Evolutionary conservation across 2,888 invertebrate genomes (phyloP).

Genomic region (Hirtodrosophila alboralis): DNA sequence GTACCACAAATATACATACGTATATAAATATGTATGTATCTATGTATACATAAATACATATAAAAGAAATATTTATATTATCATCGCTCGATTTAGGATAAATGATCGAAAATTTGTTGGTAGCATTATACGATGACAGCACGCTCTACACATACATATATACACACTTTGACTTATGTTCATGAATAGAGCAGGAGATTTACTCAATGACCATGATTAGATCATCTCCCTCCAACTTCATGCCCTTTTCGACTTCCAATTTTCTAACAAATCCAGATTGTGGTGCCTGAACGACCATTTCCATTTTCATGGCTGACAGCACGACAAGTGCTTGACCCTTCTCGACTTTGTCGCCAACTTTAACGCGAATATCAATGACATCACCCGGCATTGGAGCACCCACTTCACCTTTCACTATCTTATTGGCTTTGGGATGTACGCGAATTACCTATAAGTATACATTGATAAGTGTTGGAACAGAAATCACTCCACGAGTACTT

Average conservation of each 20-base stretch:
- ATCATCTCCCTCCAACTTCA: constrained; percentile 98
- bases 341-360: constrained; percentile 95
- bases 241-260: constrained; percentile 90
- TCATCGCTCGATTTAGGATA: constrained; percentile 22
- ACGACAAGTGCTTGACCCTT: constrained; percentile 97
- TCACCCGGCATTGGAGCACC: constrained; percentile 99
- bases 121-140: constrained; percentile 13
- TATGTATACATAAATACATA: constrained; percentile 33
- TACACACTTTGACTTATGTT: too few species aligned
- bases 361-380: constrained; percentile 95
- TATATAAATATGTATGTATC: constrained; percentile 23
- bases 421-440: constrained; percentile 97
- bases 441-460: constrained; percentile 89
- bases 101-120: constrained; percentile 16
- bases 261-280: constrained; percentile 91
- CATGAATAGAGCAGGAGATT: too few species aligned
- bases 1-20: constrained; percentile 35
- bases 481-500: background rate
- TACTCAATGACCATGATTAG: constrained; percentile 93
- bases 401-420: constrained; percentile 94
- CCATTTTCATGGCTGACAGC: constrained; percentile 99
- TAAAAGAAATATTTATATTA: constrained; percentile 32
- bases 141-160: constrained; percentile 6
- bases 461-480: background rate
- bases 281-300: constrained; percentile 92